Evolutionary conservation across 2,113 vertebrate species (phyloP), one percentile per base, ranked within the genome.

Genomic region (Phyllostomus discolor): DNA sequence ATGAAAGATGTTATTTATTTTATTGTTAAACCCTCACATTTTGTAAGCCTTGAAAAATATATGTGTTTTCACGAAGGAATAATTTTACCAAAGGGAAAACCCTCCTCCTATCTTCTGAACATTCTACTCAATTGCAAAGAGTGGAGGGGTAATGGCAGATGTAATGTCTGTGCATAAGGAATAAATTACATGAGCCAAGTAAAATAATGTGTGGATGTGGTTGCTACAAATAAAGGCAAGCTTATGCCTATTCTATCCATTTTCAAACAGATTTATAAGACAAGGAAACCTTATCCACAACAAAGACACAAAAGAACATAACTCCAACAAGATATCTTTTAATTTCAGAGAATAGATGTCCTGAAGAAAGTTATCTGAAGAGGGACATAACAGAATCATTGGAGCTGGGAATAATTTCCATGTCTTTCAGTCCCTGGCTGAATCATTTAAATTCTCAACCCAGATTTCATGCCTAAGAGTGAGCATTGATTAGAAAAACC

Each of bases 381-480:
- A 93, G 35, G 48, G 41, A 70, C 20, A 16, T 73, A 59, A 57
- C 80, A 85, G 62, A 72, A 48, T 85, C 31, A 12, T 43, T 90
- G 35, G 75, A 85, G 14, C 14, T 90, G 54, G 64, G 24, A 85
- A 57, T 93, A n/a, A 57, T 86, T 93, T 79, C 72, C 24, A 72
- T 24, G 43, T 85, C 54, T 85, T 19, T 80, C 64, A 93, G 52
- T 90, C 35, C 54, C 24, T 85, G 50, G 54, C 31, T 93, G 75
- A 90, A 85, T 93, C 90, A 69, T 95, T 95, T 88, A 93, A 64
- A 90, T 80, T 80, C 46, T 85, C 54, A 57, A 80, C 17, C 52
- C 31, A 80, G 31, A 70, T 95, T 95, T 92, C 92, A 84, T 95
- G 46, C 41, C 33, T 78, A 88, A 62, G 4, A 90, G 46, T 80